Evolutionary conservation across 2,113 vertebrate genomes (phyloP).

Genomic region (Rhombomys opimus): DNA sequence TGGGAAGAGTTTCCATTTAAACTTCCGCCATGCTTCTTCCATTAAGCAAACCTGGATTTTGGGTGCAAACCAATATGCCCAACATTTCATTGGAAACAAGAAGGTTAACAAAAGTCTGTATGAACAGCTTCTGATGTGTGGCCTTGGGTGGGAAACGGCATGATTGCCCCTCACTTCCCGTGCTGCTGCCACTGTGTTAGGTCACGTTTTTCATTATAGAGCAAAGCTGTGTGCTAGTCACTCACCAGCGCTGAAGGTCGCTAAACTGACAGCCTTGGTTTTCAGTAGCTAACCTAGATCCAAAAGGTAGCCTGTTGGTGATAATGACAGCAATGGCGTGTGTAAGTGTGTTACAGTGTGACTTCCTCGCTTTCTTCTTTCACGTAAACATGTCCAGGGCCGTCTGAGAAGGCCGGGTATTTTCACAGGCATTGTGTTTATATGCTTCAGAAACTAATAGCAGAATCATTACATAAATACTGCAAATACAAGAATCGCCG

Average conservation of each 20-base stretch:
- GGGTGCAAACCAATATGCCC: background rate
- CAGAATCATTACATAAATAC: background rate
- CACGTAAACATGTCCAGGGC: background rate
- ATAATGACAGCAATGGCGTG: background rate
- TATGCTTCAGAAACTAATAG: background rate
- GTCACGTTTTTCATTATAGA: background rate
- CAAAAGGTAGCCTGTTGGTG: background rate
- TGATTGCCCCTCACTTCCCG: background rate
- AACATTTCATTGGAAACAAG: slow-evolving; percentile 32
- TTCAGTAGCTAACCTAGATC: background rate
- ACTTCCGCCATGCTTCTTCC: slow-evolving; percentile 43
- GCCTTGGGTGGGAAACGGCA: background rate
- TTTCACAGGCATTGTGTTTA: background rate
- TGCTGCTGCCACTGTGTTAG: accelerated
- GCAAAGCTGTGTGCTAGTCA: background rate
- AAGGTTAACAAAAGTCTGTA: background rate
- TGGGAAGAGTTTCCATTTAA: slow-evolving; percentile 48
- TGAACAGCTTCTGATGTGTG: background rate
- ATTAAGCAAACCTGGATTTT: slow-evolving; percentile 35
- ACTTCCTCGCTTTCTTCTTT: slow-evolving; percentile 21
- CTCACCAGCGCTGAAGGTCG: background rate
- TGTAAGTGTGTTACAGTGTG: background rate
- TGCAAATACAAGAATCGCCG: background rate
- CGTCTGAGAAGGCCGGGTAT: background rate
- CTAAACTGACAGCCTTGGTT: background rate